Conservation (phyloP, 2,888 invertebrate genomes). For the Latrodectus hesperus region DNA sequence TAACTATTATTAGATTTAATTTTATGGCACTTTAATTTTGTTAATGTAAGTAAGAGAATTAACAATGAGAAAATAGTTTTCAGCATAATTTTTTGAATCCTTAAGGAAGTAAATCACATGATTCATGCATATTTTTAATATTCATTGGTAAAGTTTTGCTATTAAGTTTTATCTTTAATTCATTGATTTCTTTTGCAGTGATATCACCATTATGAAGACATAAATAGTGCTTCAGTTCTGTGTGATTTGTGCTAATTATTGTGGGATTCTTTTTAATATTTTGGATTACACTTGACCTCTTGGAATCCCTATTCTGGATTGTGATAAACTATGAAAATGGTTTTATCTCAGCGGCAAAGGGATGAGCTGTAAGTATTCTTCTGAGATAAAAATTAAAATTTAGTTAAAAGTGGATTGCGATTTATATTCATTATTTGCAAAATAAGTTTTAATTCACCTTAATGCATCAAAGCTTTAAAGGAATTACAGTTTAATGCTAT, state of each 20-base stretch:
- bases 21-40: too few relatives aligned
- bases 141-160: too few relatives aligned
- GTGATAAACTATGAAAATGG: conserved; percentile 86
- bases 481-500: too few relatives aligned
- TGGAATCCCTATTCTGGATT: conserved; percentile 62
- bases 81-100: too few relatives aligned
- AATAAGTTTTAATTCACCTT: too few relatives aligned
- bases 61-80: too few relatives aligned
- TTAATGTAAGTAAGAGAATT: too few relatives aligned
- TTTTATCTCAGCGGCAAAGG: conserved; percentile 99
- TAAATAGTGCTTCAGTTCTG: background rate
- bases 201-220: conserved; percentile 14
- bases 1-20: too few relatives aligned
- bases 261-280: conserved; percentile 26
- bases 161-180: background rate
- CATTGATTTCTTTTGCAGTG: conserved; percentile 14
- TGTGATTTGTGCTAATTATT: conserved; percentile 17
- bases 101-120: too few relatives aligned
- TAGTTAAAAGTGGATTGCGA: background rate
- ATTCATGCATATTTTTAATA: background rate
- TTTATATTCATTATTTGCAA: background rate
- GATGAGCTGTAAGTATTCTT: conserved; percentile 93
- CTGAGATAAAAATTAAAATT: conserved; percentile 1
- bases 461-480: too few relatives aligned
- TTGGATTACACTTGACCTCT: conserved; percentile 63